phyloP scores from a whole-genome alignment of 2,113 vertebrate species.

The Callithrix jacchus region DNA sequence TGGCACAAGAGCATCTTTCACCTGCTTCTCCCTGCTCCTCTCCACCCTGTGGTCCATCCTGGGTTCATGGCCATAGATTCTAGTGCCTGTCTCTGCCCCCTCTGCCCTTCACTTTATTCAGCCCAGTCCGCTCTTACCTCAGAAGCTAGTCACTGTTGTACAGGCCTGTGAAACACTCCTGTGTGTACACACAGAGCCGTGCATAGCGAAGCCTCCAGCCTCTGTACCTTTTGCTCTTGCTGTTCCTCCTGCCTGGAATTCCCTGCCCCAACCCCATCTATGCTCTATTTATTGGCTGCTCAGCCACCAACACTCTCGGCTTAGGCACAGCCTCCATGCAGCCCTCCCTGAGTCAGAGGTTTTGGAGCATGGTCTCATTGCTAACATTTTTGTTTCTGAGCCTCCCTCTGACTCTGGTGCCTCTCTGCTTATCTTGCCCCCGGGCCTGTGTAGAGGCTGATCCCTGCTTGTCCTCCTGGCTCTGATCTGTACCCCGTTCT shows the following conservation, averaged over 20 bases:
- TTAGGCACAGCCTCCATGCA: not conserved
- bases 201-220: not conserved
- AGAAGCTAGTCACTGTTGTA: not conserved
- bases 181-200: fast-evolving
- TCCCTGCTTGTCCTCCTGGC: not conserved
- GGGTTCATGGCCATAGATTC: fast-evolving
- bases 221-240: not conserved
- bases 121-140: not conserved
- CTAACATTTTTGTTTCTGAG: not conserved
- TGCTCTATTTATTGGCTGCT: too few relatives aligned
- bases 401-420: fast-evolving
- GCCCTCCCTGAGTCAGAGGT: not conserved
- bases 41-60: too few relatives aligned
- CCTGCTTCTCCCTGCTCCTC: not conserved
- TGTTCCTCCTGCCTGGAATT: not conserved
- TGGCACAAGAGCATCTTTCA: not conserved
- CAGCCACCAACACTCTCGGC: not conserved
- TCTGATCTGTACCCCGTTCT: not conserved
- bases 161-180: too few relatives aligned
- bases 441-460: fast-evolving
- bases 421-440: fast-evolving
- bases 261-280: fast-evolving
- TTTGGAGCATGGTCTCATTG: not conserved
- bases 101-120: not conserved
- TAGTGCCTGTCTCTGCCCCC: not conserved